Base-by-base conservation (phyloP, 2,113 vertebrate species). In the Silurus glanis region DNA sequence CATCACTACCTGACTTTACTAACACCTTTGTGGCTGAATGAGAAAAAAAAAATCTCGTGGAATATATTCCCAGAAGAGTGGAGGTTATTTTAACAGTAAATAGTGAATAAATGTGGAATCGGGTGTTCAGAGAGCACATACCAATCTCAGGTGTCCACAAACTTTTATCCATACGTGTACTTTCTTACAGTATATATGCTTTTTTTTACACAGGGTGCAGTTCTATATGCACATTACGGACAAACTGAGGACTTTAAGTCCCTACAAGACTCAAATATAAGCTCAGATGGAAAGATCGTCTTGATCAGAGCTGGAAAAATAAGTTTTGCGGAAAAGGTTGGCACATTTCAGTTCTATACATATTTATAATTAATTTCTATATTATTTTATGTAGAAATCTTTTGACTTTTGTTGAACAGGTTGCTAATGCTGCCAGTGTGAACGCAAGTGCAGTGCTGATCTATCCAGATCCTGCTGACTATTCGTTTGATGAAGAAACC, bases 311-410 rank as follows among this genome's bases (percentile, higher is more conserved):
- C 96, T 89, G 98, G 98, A 45, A 76, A 87, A 87, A 96, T 97
- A 90, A 94, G 95, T 64, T 96, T 96, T 91, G 96, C 98, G 75
- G 96, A 98, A 92, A 99, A 99, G 96, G 98, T 99, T 87, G 89
- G 93, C 84, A 55, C 14, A 56, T 37, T 37, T 37, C 37, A 37
- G 37, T 37, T 37, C 2, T 37, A 37, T 37, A 37, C 37, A 37
- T 37, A 10, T 0, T 7, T 13, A 19, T 78, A 19, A 78, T 45
- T 45, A 1, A 83, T 6, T 47, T 62, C 13, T 21, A 5, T 45
- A 56, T 47, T 58, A 7, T 59, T 25, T 6, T 55, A 0, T 55
- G 49, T 78, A 7, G 5, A 53, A 6, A 16, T 74, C 37, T 37
- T 74, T 37, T 66, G 3, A 67, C 37, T 59, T 4, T 74, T 59